Evolutionary conservation across 2,888 invertebrate genomes (phyloP).

Genomic region (Drosophila neotestacea): DNA sequence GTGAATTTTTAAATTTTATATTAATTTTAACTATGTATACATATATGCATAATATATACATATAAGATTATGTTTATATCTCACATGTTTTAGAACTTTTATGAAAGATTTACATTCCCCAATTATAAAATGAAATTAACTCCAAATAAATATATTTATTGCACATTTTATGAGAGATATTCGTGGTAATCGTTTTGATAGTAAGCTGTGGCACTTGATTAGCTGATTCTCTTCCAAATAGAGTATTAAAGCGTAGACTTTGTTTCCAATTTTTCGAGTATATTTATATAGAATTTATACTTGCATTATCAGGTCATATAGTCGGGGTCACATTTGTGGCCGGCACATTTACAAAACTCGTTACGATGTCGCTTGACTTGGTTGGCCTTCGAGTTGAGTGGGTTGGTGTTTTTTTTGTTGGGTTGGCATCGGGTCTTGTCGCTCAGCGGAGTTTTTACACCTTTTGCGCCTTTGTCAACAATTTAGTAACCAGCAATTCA

Average conservation of each 20-base stretch:
- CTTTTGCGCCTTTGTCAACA: conserved; percentile 79
- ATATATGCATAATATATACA: too few species aligned
- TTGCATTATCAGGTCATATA: conserved; percentile 23
- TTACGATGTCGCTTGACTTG: conserved; percentile 39
- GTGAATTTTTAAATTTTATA: too few species aligned
- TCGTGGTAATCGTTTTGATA: too few species aligned
- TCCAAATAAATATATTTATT: too few species aligned
- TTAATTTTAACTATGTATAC: too few species aligned
- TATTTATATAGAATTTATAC: background rate
- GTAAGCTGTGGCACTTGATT: too few species aligned
- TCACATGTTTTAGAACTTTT: too few species aligned
- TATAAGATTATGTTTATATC: too few species aligned
- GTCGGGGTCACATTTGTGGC: conserved; percentile 56
- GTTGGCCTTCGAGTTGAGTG: background rate
- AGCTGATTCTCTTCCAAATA: background rate
- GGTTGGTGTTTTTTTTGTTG: background rate
- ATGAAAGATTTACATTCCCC: too few species aligned
- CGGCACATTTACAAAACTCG: conserved; percentile 69
- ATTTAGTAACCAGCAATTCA: conserved; percentile 82
- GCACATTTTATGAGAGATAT: too few species aligned
- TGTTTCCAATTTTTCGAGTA: background rate
- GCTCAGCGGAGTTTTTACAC: conserved; percentile 68
- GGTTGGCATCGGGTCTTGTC: conserved; percentile 38
- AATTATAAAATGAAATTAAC: too few species aligned
- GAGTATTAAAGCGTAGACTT: background rate